These are phyloP conservation scores for Cyanoramphus novaezelandiae DNA, from an alignment of 2,113 vertebrate genomes.

Conservation along the genomic window DNA sequence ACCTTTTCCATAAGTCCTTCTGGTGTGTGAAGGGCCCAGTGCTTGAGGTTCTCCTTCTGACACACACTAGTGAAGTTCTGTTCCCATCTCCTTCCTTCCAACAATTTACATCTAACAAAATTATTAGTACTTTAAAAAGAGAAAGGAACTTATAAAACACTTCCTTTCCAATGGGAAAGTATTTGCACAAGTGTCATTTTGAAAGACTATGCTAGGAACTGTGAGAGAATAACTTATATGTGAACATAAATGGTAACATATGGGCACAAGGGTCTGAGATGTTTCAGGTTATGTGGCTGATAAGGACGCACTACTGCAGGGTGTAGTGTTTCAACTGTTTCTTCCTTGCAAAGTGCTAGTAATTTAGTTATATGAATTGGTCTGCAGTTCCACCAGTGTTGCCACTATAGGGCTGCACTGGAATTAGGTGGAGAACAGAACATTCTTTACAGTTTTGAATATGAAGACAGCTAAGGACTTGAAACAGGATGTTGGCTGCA, in stretches of 20 bases:
- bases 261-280: background rate
- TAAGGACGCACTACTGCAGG: background rate
- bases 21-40: background rate
- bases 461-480: background rate
- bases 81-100: background rate
- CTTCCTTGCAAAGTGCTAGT: background rate
- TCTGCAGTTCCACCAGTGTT: conserved; percentile 36
- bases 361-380: background rate
- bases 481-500: background rate
- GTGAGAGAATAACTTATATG: background rate
- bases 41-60: background rate
- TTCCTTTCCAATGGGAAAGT: background rate
- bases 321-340: background rate
- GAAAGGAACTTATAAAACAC: background rate
- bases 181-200: background rate
- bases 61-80: background rate
- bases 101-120: background rate
- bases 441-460: background rate
- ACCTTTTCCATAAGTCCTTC: background rate
- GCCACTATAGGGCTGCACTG: background rate
- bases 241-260: background rate
- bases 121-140: background rate
- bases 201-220: background rate
- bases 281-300: background rate
- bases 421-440: background rate